Evolutionary conservation across 2,797 vertebrate species (phyloP).

Genomic region (Limosa lapponica): DNA sequence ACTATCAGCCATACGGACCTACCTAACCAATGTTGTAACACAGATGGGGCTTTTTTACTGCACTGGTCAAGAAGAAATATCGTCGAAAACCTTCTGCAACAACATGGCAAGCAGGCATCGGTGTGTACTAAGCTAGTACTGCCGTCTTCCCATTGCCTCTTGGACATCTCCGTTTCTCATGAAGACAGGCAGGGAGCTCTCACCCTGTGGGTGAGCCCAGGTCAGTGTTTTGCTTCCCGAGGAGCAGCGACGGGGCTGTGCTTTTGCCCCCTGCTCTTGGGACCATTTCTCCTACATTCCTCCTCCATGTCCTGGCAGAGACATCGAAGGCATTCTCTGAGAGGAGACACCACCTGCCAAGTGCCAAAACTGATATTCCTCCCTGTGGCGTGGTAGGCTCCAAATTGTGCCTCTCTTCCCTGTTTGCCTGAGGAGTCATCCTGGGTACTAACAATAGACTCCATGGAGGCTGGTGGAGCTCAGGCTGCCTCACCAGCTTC

Average conservation of each 20-base stretch:
- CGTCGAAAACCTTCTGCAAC: background rate
- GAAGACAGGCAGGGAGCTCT: background rate
- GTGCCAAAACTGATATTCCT: background rate
- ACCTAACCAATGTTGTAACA: rapidly evolving
- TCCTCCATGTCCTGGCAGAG: background rate
- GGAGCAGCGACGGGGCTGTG: rapidly evolving
- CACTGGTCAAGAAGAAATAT: background rate
- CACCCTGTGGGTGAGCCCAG: background rate
- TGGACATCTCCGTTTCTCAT: background rate
- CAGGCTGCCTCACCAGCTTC: background rate
- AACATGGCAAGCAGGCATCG: background rate
- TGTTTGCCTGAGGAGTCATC: conserved; percentile 12
- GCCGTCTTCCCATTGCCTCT: background rate
- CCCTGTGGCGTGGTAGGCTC: background rate
- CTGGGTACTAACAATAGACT: conserved; percentile 40
- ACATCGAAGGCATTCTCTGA: background rate
- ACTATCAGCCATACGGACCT: background rate
- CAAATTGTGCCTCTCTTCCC: background rate
- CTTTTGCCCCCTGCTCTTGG: background rate
- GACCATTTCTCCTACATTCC: background rate
- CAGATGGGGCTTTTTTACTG: background rate
- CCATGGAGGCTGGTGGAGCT: conserved; percentile 34
- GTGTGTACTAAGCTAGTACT: background rate
- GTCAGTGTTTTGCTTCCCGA: rapidly evolving
- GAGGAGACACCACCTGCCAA: background rate